phyloP scores from a whole-genome alignment of 2,888 invertebrate species.

The Automeris io region DNA sequence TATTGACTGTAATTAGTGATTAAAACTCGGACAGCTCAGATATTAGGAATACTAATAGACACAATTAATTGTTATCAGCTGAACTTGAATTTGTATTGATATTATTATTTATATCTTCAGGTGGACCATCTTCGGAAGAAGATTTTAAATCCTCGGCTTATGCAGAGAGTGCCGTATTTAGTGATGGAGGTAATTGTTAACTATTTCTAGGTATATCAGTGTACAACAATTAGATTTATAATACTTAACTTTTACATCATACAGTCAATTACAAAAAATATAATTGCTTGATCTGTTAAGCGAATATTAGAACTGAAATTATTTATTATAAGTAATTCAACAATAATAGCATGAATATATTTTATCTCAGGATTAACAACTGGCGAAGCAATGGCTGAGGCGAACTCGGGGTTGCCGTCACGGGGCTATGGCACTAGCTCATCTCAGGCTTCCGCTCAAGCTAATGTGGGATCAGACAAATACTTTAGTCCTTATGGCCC shows the following conservation, averaged over 20 bases:
- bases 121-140: background rate
- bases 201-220: no score
- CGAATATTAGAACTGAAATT: no score
- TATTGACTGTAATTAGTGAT: no score
- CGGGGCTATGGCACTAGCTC: background rate
- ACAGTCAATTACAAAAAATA: no score
- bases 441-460: slow-evolving; percentile 6
- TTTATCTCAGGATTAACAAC: background rate
- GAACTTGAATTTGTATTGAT: no score
- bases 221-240: no score
- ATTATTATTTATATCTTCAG: background rate
- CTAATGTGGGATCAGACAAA: background rate
- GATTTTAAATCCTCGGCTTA: slow-evolving; percentile 16
- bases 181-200: slow-evolving; percentile 11
- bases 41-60: no score
- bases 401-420: background rate
- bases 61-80: no score
- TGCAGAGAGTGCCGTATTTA: slow-evolving; percentile 11
- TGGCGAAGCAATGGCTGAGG: background rate
- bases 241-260: no score
- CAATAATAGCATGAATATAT: background rate
- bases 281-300: no score
- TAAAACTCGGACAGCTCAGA: no score
- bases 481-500: background rate
- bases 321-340: no score